Base-by-base conservation (phyloP, 2,113 vertebrate species). In the Chelonoidis abingdonii region DNA sequence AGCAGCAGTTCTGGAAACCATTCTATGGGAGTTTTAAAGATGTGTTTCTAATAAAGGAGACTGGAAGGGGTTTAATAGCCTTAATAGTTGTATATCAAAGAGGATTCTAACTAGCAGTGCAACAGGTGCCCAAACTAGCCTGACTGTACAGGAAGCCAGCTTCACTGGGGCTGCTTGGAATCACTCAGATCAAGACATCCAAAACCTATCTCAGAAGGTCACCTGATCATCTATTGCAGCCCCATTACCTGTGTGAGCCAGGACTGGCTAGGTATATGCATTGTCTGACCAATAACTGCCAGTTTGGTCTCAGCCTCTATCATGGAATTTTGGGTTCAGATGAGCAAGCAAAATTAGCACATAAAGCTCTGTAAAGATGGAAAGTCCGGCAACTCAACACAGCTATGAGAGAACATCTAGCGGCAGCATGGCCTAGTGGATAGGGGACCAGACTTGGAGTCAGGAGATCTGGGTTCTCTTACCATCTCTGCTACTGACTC, bases 61-160 rank as follows among this genome's bases (percentile, higher is more conserved):
- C n/a, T 90, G 72, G 88, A 90, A 93, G 50, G 72, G 82, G 50
- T 88, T 97, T 96, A 96, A 89, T 92, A 93, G 86, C 87, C 94
- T 87, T 95, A 97, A 96, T 88, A 95, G 90, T 82, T 89, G 92
- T 97, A 93, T 52, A 89, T 93, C 81, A 93, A 94, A 94, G 89
- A 95, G 44, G 91, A 94, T 93, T 97, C 86, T 84, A 92, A 94
- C 83, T 52, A 93, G 89, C 85, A 88, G 92, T 54, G 81, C 50
- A 87, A 91, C 85, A 90, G 97, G 94, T 90, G 84, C 80, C 80
- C 56, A 94, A 85, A 93, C 65, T 85, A 93, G 90, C 93, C 31
- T 91, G 91, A 88, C 85, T 72, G 75, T 92, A 80, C 53, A 94
- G 57, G 90, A 62, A 90, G 84, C 80, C 88, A 93, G 96, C 80